Percentiles rank a stretch among this genome's conserved stretches.
Evolutionary conservation across 2,113 vertebrate genomes (phyloP).

Genomic region (Phylloscopus trochilus): DNA sequence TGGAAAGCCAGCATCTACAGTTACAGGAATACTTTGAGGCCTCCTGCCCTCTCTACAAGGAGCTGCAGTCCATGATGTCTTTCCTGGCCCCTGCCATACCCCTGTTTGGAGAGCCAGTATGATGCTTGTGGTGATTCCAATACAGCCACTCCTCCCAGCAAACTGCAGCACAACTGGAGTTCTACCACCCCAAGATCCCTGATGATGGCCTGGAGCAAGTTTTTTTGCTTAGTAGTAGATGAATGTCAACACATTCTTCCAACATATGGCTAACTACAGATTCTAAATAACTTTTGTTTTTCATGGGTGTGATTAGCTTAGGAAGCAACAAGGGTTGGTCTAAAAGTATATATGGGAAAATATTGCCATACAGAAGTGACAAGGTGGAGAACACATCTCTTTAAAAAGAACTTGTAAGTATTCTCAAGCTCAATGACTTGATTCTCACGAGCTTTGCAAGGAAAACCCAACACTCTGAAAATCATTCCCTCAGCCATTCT

Average conservation of each 20-base stretch:
- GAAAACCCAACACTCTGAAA: neutral
- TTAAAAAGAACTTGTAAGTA: neutral
- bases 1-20: neutral
- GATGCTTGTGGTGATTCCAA: accelerated
- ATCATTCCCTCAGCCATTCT: neutral
- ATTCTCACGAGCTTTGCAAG: neutral
- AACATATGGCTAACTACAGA: neutral
- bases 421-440: neutral
- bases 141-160: neutral
- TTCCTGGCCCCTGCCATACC: neutral
- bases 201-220: neutral
- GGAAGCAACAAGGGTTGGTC: neutral
- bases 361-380: neutral
- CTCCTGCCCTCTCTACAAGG: neutral
- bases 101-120: neutral
- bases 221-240: neutral
- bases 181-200: neutral
- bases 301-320: neutral
- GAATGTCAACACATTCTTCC: neutral
- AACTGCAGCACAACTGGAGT: accelerated
- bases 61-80: neutral
- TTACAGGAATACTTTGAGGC: neutral
- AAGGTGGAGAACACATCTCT: neutral
- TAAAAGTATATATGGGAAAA: neutral
- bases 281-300: neutral